phyloP scores from a whole-genome alignment of 2,797 vertebrate species.

The Lepus oiostolus region DNA sequence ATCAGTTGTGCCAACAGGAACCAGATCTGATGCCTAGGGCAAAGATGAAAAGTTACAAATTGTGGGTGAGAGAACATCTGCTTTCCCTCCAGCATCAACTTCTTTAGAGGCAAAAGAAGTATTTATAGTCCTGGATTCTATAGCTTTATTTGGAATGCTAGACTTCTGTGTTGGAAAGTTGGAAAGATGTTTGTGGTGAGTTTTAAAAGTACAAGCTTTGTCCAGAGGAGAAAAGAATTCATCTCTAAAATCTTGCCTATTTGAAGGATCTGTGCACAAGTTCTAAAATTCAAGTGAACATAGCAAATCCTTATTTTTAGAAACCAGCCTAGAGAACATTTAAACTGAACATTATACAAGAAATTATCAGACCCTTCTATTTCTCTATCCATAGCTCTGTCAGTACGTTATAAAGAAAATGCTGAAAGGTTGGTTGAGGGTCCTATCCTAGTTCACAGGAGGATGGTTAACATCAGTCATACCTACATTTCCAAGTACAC shows the following conservation, averaged over 20 bases:
- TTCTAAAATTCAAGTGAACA: constrained; percentile 49
- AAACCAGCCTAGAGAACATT: constrained; percentile 44
- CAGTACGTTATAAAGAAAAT: constrained; percentile 51
- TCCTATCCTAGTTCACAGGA: background rate
- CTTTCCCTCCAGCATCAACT: constrained; percentile 52
- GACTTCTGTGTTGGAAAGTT: background rate
- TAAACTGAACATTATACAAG: background rate
- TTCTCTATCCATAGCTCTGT: background rate
- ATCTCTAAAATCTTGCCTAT: constrained; percentile 23
- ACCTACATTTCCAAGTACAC: background rate
- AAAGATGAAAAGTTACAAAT: constrained; percentile 65
- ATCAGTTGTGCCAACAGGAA: constrained; percentile 28
- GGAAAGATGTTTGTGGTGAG: constrained; percentile 23
- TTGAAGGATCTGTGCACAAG: background rate
- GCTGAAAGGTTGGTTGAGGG: background rate
- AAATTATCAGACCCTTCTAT: constrained; percentile 14
- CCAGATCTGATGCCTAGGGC: constrained; percentile 47
- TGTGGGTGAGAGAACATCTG: constrained; percentile 45
- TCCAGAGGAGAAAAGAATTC: background rate
- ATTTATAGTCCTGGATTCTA: constrained; percentile 49
- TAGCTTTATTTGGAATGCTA: constrained; percentile 55
- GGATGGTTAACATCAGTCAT: background rate
- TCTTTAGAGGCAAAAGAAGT: constrained; percentile 56
- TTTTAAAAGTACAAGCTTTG: background rate
- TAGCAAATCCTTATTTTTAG: background rate